Evolutionary conservation across 2,888 invertebrate genomes (phyloP), one percentile per base, ranked within the genome.

Genomic region (Pelosia muscerda): DNA sequence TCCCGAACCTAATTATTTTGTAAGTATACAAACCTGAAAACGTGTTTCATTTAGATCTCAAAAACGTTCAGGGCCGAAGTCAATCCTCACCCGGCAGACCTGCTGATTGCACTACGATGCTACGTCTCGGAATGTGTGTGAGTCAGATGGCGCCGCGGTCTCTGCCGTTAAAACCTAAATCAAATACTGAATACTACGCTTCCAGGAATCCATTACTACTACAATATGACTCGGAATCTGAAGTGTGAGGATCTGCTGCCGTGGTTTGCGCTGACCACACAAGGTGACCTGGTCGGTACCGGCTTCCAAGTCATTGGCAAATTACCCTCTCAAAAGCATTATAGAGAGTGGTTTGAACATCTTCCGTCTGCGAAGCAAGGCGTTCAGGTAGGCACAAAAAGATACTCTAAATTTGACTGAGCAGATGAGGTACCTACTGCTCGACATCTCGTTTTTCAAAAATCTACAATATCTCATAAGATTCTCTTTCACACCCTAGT

Each of bases 251-350:
- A 86, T 0, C 38, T 84, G 25, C 71, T 87, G 53, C 88, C 88
- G 5, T 89, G 88, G 85, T 89, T 89, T 63, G 86, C 83, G 28
- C 75, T 89, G 60, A 81, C 82, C 10, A 84, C 83, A 28, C 79
- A 85, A n/a, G 86, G 85, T 0, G 83, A 86, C 31, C 80, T 86
- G n/a, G 78, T 88, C 19, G 89, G 88, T 31, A 79, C 84, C 0
- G 89, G 89, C 5, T 86, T 88, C 76, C 86, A 87, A 65, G 73
- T 86, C 31, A 79, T 88, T 53, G 89, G 88, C 15, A 82, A 73
- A 23, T 6, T 81, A 19, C 63, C 70, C 8, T 72, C 62, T 13
- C 78, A 73, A 54, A 77, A 79, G 64, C 75, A 70, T 38, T 38
- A 38, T n/a, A 74, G 84, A 15, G 74, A 80, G 2, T 88, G 88